Evolutionary conservation across 2,888 invertebrate genomes (phyloP), one percentile per base, ranked within the genome.

Genomic region (Leptinotarsa juncta): DNA sequence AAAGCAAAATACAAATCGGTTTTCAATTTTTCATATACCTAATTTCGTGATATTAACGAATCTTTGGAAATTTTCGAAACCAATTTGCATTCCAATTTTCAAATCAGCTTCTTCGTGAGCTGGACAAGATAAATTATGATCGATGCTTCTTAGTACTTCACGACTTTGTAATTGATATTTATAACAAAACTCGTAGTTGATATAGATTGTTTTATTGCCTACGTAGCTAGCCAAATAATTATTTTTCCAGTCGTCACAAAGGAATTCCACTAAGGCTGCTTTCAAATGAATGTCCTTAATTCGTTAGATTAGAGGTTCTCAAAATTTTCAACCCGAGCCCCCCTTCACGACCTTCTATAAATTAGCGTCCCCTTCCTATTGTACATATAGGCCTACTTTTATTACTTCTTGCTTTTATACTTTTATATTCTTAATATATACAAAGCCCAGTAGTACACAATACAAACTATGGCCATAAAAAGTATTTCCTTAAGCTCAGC

Each of bases 71-170:
- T 82, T 81, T 62, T 79, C 82, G 20, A 77, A 80, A 48, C 79
- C 81, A n/a, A 7, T 53, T 10, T n/a, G 53, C 16, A n/a, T 53
- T 18, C 18, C 7, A 68, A 75, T 70, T 4, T 69, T 32, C 55
- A 82, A 65, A 79, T 80, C 77, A 26, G 74, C 74, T 73, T 75
- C 79, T 77, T 78, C 78, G 62, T 78, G 79, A 71, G 62, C 68
- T 14, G 14, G 20, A 53, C 3, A 53, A 51, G 20, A 50, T 51
- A 53, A 70, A 62, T 71, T 57, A 15, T 77, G 51, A 42, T 74
- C 53, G 15, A 69, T 32, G 10, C 51, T 60, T n/a, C 1, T 51
- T 4, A 51, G 14, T n/a, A 20, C 51, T 67, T 3, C n/a, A n/a
- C n/a, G n/a, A n/a, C n/a, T n/a, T n/a, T n/a, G 23, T 23, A 23